Evolutionary conservation across 2,113 vertebrate species (phyloP).

Genomic region (Malaclemys terrapin): DNA sequence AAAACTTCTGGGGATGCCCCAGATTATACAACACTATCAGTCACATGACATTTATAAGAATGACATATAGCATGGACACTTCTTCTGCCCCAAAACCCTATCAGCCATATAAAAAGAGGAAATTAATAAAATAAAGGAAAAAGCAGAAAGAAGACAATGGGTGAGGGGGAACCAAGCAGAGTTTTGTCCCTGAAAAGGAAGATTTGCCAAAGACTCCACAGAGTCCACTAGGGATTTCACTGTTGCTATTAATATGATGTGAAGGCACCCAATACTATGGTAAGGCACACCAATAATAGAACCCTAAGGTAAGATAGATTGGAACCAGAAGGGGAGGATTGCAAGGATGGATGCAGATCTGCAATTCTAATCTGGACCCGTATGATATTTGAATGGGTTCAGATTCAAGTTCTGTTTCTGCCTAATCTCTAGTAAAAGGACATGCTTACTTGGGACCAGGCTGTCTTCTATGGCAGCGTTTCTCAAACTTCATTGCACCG

Average conservation of each 20-base stretch:
- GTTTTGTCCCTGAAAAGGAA: neutral
- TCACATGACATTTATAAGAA: neutral
- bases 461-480: no score
- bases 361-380: neutral
- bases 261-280: neutral
- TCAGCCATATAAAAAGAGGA: neutral
- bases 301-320: neutral
- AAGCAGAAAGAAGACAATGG: neutral
- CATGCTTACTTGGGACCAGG: no score
- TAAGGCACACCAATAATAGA: neutral
- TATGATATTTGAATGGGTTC: neutral
- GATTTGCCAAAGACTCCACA: neutral
- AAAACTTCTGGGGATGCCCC: neutral
- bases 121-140: neutral
- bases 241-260: neutral
- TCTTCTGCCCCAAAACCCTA: neutral
- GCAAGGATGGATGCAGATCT: neutral
- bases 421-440: neutral
- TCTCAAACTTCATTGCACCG: no score
- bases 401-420: neutral
- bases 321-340: neutral
- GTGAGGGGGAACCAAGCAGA: neutral
- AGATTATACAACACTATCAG: neutral
- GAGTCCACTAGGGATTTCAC: neutral
- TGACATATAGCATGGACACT: neutral